These are phyloP conservation scores for Thysanoteuthis rhombus DNA, from an alignment of 2,888 invertebrate genomes.

Conservation along the genomic window DNA sequence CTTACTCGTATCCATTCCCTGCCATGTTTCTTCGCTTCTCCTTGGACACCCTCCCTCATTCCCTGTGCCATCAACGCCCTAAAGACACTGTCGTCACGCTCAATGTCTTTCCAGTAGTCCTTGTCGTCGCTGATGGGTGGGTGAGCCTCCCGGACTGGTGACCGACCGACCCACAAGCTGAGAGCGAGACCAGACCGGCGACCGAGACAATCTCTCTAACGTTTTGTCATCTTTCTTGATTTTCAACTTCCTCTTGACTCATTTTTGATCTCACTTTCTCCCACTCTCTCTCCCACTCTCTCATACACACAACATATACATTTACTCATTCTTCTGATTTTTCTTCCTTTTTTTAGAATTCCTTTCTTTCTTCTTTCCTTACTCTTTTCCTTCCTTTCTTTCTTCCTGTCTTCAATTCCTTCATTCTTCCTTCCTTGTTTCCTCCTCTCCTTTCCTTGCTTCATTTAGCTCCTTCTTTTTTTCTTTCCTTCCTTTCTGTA, in stretches of 20 bases:
- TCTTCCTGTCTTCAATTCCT: neutral
- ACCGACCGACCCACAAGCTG: neutral
- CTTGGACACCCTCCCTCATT: too few species aligned
- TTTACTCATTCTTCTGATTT: neutral
- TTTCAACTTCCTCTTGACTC: neutral
- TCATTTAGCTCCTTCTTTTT: too few species aligned
- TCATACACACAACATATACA: too few species aligned
- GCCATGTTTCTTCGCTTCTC: neutral
- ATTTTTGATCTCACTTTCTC: too few species aligned
- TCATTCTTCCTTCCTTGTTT: neutral
- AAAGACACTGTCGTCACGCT: slow-evolving; percentile 12
- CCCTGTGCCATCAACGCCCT: neutral
- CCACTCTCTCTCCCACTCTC: too few species aligned
- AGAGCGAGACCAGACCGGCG: neutral
- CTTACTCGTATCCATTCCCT: neutral
- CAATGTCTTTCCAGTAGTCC: neutral
- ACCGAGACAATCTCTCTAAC: neutral
- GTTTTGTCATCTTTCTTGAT: neutral
- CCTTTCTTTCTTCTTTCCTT: neutral
- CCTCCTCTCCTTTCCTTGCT: neutral
- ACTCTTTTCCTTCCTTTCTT: neutral
- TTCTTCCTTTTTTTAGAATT: neutral
- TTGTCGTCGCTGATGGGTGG: neutral
- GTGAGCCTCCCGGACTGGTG: neutral
- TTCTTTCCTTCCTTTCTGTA: too few species aligned